Percentiles rank a stretch among this genome's conserved stretches.
phyloP scores from a whole-genome alignment of 2,888 invertebrate genomes.

The Nemapogon koenigi region DNA sequence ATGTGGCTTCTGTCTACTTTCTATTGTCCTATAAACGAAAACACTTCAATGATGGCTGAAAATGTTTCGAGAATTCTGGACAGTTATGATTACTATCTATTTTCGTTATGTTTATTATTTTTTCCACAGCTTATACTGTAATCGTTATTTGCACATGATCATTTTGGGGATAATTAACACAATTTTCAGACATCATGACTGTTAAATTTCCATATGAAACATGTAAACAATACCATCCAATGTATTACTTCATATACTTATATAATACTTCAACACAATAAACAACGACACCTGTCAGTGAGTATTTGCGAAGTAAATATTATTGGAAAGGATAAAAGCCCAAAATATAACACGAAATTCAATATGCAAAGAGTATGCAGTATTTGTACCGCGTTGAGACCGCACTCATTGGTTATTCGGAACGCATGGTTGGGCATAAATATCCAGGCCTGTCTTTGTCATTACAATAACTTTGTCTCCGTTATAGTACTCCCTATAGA shows the following conservation, averaged over 20 bases:
- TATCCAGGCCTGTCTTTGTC: constrained; percentile 51
- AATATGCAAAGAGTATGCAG: constrained; percentile 2
- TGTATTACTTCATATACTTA: too few species aligned
- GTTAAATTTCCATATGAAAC: too few species aligned
- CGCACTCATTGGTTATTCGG: constrained; percentile 49
- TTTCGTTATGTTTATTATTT: too few species aligned
- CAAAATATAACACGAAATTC: constrained; percentile 8
- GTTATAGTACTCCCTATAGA: constrained; percentile 38
- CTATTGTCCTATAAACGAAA: not conserved
- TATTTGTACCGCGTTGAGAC: constrained; percentile 15
- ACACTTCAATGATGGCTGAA: too few species aligned
- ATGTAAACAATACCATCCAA: too few species aligned
- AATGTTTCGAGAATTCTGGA: too few species aligned
- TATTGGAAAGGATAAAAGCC: constrained; percentile 20
- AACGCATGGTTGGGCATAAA: constrained; percentile 54
- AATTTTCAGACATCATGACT: too few species aligned
- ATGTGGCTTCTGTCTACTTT: constrained; percentile 1
- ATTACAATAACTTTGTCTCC: constrained; percentile 53
- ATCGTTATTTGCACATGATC: too few species aligned
- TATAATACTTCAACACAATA: too few species aligned
- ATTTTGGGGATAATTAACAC: too few species aligned
- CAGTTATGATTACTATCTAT: too few species aligned
- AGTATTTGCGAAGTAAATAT: constrained; percentile 40
- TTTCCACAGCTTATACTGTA: too few species aligned
- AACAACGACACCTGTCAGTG: constrained; percentile 45